Percentiles rank a stretch among this genome's conserved stretches.
These are phyloP conservation scores for Pogonocichla stellata DNA, from an alignment of 2,113 vertebrate genomes.

Conservation along the genomic window DNA sequence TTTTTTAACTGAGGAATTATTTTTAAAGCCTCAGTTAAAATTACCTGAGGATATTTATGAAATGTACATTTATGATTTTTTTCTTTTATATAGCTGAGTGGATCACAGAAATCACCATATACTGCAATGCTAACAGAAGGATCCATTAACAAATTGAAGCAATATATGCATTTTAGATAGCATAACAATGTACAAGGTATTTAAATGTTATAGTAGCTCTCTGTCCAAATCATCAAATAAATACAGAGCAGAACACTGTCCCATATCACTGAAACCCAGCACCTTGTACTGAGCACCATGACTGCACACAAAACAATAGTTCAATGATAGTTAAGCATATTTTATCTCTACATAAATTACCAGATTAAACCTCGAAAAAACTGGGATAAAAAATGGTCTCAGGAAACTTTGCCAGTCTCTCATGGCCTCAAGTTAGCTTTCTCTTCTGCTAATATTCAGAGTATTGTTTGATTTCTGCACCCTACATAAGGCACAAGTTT, in stretches of 20 bases:
- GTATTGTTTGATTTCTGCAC: neutral
- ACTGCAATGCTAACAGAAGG: neutral
- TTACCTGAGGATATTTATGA: neutral
- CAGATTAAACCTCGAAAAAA: neutral
- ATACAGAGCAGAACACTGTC: neutral
- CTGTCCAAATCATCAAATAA: neutral
- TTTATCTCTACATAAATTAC: neutral
- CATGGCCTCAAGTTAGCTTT: neutral
- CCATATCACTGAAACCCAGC: neutral
- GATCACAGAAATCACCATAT: neutral
- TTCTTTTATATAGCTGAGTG: neutral
- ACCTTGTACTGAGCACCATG: neutral
- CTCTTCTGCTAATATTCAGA: neutral
- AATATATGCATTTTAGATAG: neutral
- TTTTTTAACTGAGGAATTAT: neutral
- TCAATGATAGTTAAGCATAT: neutral
- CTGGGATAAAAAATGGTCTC: neutral
- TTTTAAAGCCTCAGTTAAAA: neutral
- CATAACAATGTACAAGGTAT: neutral
- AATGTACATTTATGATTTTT: neutral
- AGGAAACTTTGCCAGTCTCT: neutral
- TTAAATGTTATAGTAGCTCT: neutral
- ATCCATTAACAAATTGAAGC: neutral
- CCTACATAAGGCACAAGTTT: neutral
- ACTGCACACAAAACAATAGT: neutral